These are phyloP conservation scores for Catocala fraxini DNA, from an alignment of 2,888 invertebrate species.

Conservation along the genomic window DNA sequence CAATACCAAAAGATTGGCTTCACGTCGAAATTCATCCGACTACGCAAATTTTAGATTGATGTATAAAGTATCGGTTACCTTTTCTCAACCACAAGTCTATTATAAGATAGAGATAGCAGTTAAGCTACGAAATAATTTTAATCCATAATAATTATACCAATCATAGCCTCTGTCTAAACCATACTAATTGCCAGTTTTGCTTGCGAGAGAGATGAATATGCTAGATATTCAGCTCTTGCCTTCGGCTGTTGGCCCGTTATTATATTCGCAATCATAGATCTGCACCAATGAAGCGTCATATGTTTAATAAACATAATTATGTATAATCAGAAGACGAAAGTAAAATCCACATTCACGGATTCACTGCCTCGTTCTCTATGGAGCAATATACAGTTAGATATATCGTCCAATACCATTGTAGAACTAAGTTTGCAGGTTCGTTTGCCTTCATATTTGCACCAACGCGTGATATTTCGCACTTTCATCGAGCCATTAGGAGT, in stretches of 20 bases:
- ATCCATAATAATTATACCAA: not conserved
- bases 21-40: no score
- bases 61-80: no score
- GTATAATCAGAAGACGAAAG: constrained; percentile 13
- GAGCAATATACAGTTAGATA: constrained; percentile 4
- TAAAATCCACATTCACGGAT: constrained; percentile 15
- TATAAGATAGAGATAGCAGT: no score
- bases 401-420: constrained; percentile 11
- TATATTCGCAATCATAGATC: constrained; percentile 1
- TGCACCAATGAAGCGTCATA: constrained; percentile 1
- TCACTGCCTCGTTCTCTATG: constrained; percentile 11
- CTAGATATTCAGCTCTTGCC: not conserved
- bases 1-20: no score
- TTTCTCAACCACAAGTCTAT: no score
- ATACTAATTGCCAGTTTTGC: not conserved
- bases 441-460: constrained; percentile 69
- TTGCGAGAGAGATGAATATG: not conserved
- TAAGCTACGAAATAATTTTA: no score
- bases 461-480: constrained; percentile 79
- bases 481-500: constrained; percentile 60
- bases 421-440: constrained; percentile 50
- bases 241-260: not conserved
- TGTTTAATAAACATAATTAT: constrained; percentile 6
- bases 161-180: not conserved
- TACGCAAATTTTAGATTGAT: no score